Evolutionary conservation across 2,113 vertebrate genomes (phyloP).

Genomic region (Poeciliopsis retropinna): DNA sequence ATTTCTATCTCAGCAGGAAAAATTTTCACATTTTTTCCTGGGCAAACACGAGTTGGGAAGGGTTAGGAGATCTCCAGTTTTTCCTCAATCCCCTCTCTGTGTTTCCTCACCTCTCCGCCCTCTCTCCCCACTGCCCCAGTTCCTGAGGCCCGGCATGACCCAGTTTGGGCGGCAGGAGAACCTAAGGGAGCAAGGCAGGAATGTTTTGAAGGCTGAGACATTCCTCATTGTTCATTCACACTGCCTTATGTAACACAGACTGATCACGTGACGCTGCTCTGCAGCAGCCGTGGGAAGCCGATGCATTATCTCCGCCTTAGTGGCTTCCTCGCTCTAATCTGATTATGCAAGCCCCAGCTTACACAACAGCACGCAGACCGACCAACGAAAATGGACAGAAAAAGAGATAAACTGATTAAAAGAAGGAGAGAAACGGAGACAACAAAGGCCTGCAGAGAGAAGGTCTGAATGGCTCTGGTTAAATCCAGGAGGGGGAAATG

Average conservation of each 20-base stretch:
- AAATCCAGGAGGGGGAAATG: not conserved
- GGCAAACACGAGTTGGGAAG: constrained; percentile 29
- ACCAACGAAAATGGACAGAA: constrained; percentile 22
- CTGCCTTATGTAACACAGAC: constrained; percentile 75
- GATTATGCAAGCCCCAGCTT: constrained; percentile 73
- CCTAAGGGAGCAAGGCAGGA: constrained; percentile 62
- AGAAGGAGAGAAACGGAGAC: constrained; percentile 8
- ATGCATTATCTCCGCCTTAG: constrained; percentile 71
- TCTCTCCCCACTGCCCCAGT: constrained; percentile 73
- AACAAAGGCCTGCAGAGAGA: constrained; percentile 2
- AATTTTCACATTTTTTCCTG: constrained; percentile 14
- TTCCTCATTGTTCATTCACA: constrained; percentile 81
- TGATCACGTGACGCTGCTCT: constrained; percentile 73
- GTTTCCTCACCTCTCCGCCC: constrained; percentile 35
- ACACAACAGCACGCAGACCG: constrained; percentile 57
- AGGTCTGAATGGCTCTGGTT: not conserved
- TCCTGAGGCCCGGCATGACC: constrained; percentile 75
- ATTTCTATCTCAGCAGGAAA: constrained; percentile 16
- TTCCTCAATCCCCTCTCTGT: constrained; percentile 40
- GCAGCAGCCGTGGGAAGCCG: constrained; percentile 72
- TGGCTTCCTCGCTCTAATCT: constrained; percentile 69
- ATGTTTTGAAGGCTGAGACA: constrained; percentile 78
- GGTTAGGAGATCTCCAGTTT: constrained; percentile 46
- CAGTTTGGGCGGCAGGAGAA: constrained; percentile 66
- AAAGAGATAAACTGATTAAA: constrained; percentile 26